These are phyloP conservation scores for Botia almorhae DNA, from an alignment of 2,797 vertebrate genomes.

Conservation along the genomic window DNA sequence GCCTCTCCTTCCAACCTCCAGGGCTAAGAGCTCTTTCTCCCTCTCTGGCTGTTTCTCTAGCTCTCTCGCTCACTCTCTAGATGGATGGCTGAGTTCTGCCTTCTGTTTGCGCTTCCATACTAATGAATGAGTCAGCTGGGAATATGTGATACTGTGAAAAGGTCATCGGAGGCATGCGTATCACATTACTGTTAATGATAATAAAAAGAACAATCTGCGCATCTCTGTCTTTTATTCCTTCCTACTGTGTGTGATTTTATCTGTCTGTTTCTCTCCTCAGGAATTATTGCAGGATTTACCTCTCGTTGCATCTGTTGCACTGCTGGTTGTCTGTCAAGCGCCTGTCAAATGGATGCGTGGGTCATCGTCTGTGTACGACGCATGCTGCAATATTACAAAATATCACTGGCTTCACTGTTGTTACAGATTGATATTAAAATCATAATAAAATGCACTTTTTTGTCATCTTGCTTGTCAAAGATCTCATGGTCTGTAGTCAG, in stretches of 20 bases:
- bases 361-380: background rate
- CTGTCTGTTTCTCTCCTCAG: no score
- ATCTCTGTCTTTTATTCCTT: conserved; percentile 70
- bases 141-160: conserved; percentile 77
- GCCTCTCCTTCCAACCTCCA: conserved; percentile 36
- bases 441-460: background rate
- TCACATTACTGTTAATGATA: conserved; percentile 82
- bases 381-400: background rate
- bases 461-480: background rate
- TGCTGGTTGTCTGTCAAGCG: background rate
- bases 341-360: no score
- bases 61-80: conserved; percentile 24
- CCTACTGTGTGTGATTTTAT: conserved; percentile 72
- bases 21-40: conserved; percentile 39
- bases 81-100: conserved; percentile 66
- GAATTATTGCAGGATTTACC: conserved; percentile 21
- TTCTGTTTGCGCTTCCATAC: conserved; percentile 75
- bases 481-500: background rate
- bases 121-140: conserved; percentile 80
- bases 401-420: background rate
- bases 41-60: conserved; percentile 1
- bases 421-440: background rate
- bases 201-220: conserved; percentile 82
- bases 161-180: conserved; percentile 77
- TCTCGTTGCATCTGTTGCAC: background rate